Base-by-base conservation (phyloP, 2,797 vertebrate species). In the Pseudotriccus pelzelni region DNA sequence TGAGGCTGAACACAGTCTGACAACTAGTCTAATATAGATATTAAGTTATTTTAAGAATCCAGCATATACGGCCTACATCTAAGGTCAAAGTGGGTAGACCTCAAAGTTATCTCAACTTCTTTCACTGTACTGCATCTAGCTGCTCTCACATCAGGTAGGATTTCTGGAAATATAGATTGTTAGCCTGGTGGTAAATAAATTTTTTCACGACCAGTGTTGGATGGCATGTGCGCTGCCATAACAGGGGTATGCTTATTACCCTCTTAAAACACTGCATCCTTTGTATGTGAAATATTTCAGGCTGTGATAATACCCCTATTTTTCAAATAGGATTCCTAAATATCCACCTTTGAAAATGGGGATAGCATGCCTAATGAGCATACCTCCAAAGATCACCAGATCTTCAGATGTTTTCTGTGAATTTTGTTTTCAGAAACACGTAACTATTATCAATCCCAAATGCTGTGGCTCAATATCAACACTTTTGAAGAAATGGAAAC, bases 11-110 rank as follows among this genome's bases (percentile, higher is more conserved):
- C 81, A 70, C 47, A 78, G 63, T 56, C 81, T 82, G 63, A 86
- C 52, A 90, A 86, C 25, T 50, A 86, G 24, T 39, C 49, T 88
- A 84, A 95, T 72, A 73, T 49, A 93, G 69, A 85, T 87, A 88
- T 80, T 91, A 59, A 80, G 59, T 75, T 96, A 91, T 92, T 96
- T 94, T 94, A 64, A 76, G 62, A 87, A 81, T 60, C 55, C 66
- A 81, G 12, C 24, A 68, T 91, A 32, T 60, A 92, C 14, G 49
- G 34, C 67, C 90, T 92, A 92, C 44, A 87, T 81, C 43, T 87
- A 60, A 82, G 77, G 87, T 89, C 86, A 88, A 58, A 69, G 36
- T 14, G 15, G 3, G 21, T 58, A 93, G 55, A 74, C 34, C 47
- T 84, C 32, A 37, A 32, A 73, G 68, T 79, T 89, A 72, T 60